These are phyloP conservation scores for Riparia riparia DNA, from an alignment of 2,113 vertebrate genomes.

Conservation along the genomic window DNA sequence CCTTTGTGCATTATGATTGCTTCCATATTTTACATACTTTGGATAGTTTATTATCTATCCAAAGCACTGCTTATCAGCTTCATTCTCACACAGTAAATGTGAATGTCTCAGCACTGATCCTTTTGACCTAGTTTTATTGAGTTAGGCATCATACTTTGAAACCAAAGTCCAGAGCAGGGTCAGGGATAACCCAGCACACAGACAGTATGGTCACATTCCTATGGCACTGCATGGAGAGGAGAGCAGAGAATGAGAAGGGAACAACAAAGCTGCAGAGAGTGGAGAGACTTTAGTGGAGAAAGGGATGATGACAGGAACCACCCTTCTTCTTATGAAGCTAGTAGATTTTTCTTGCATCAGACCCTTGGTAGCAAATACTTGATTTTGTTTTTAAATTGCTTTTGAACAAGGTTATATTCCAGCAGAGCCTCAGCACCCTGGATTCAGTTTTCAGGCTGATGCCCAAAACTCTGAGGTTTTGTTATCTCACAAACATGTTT, in stretches of 20 bases:
- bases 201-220: fast-evolving
- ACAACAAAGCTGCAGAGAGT: not conserved
- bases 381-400: not conserved
- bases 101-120: not conserved
- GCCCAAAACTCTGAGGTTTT: not conserved
- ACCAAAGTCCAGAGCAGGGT: not conserved
- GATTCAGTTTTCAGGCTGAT: not conserved
- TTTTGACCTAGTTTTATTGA: not conserved
- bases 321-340: not conserved
- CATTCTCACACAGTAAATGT: not conserved
- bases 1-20: not conserved
- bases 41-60: no score
- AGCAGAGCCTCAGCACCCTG: not conserved
- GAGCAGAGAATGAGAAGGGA: not conserved
- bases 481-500: not conserved
- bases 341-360: not conserved
- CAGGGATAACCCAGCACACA: fast-evolving
- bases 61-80: not conserved
- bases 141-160: not conserved
- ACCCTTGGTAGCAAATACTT: not conserved
- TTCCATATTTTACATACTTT: not conserved
- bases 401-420: not conserved
- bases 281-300: not conserved
- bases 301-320: not conserved
- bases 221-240: not conserved